Evolutionary conservation across 1,140 invertebrate species (phyloP).

Genomic region (Ceratoteleas bidentatus): DNA sequence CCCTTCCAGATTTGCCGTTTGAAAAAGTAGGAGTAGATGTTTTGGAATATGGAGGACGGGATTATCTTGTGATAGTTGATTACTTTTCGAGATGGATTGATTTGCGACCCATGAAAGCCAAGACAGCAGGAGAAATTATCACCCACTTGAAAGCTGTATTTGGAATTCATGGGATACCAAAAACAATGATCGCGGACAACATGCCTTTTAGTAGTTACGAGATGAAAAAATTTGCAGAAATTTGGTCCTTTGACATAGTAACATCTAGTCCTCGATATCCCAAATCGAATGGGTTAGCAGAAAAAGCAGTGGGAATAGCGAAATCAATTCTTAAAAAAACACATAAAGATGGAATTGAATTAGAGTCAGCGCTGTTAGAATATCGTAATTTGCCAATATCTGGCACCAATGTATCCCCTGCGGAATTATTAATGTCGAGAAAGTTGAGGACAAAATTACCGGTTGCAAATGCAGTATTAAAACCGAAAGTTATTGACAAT

Average conservation of each 20-base stretch:
- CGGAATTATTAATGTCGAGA: constrained; percentile 23
- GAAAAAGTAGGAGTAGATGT: constrained; percentile 56
- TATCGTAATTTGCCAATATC: constrained; percentile 27
- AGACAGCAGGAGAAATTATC: constrained; percentile 24
- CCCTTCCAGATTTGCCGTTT: constrained; percentile 48
- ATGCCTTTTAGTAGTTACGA: constrained; percentile 51
- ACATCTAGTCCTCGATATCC: constrained; percentile 75
- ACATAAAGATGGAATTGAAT: neutral
- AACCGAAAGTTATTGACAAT: constrained; percentile 4
- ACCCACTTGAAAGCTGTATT: constrained; percentile 30
- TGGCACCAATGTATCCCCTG: constrained; percentile 6
- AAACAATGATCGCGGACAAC: constrained; percentile 29
- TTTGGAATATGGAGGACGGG: constrained; percentile 23
- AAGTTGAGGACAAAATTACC: constrained; percentile 18
- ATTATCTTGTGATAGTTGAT: constrained; percentile 50
- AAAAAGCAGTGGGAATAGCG: constrained; percentile 68
- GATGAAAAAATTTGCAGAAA: constrained; percentile 72
- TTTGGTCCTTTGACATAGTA: constrained; percentile 73
- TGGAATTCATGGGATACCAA: constrained; percentile 34
- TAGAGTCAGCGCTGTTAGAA: constrained; percentile 16
- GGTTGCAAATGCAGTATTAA: constrained; percentile 5
- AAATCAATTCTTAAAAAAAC: constrained; percentile 70
- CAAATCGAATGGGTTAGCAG: constrained; percentile 71
- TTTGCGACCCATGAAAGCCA: constrained; percentile 8
- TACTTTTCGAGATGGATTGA: constrained; percentile 59